Evolutionary conservation across 2,113 vertebrate species (phyloP).

Genomic region (Octodon degus): DNA sequence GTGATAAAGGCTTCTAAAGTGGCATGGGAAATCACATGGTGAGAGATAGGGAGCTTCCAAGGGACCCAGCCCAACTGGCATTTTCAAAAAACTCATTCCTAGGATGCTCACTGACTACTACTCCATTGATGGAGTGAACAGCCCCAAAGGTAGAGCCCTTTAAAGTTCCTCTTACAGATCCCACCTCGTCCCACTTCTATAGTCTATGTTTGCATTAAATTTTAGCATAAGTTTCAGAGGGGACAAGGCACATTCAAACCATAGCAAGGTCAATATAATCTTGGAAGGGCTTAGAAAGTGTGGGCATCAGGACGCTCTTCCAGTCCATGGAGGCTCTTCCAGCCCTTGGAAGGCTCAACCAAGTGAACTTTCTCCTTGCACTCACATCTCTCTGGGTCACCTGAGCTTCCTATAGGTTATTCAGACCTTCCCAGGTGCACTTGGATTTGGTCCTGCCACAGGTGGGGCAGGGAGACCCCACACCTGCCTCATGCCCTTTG

Average conservation of each 20-base stretch:
- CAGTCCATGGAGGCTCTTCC: background rate
- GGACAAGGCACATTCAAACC: background rate
- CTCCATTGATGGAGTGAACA: background rate
- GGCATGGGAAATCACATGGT: background rate
- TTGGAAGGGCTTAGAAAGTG: background rate
- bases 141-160: background rate
- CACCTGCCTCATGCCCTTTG: background rate
- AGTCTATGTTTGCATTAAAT: no score
- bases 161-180: background rate
- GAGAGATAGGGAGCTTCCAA: background rate
- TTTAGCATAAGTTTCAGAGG: background rate
- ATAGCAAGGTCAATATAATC: no score
- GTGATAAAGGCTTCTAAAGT: background rate
- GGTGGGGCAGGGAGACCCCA: background rate
- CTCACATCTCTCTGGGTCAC: rapidly evolving
- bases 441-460: background rate
- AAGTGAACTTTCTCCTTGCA: background rate
- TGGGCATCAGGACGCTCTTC: background rate
- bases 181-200: background rate
- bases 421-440: background rate
- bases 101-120: background rate
- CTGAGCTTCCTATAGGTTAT: background rate
- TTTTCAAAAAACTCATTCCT: background rate
- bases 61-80: background rate
- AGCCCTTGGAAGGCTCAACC: background rate